Evolutionary conservation across 2,888 invertebrate genomes (phyloP).

Genomic region (Nemurella pictetii): DNA sequence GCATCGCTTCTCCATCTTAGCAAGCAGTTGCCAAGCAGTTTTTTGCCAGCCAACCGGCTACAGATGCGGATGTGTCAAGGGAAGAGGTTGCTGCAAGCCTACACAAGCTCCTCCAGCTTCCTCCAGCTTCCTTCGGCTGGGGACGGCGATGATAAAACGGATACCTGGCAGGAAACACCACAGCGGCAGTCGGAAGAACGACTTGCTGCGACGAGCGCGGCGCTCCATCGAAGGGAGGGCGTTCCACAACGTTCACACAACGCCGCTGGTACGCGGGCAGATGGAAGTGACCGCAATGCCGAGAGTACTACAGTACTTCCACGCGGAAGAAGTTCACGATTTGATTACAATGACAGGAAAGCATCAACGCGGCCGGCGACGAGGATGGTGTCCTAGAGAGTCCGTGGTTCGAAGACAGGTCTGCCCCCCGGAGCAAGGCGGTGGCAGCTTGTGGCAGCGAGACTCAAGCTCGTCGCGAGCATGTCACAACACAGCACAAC

Average conservation of each 20-base stretch:
- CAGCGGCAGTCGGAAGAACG: background rate
- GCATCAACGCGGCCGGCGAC: no score
- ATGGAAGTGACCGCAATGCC: no score
- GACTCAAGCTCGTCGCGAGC: background rate
- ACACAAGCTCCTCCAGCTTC: no score
- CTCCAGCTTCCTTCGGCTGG: no score
- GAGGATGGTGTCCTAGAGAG: no score
- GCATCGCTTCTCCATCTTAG: background rate
- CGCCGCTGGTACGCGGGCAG: no score
- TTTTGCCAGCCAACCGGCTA: background rate
- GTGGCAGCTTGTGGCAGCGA: background rate
- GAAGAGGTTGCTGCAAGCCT: background rate
- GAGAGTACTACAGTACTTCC: no score
- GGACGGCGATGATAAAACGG: background rate
- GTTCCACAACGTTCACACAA: background rate
- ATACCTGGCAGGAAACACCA: background rate
- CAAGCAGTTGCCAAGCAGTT: background rate
- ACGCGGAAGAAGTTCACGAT: no score
- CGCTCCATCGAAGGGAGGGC: background rate
- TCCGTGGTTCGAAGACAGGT: no score
- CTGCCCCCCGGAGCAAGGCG: background rate
- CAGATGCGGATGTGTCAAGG: background rate
- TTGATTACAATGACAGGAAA: no score
- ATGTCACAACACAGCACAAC: background rate
- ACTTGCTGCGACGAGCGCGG: background rate